A percentile compares a stretch with the other conserved stretches of the same genome.
Conservation (phyloP, 2,888 invertebrate species). For the Drosophila stalkeri region DNA sequence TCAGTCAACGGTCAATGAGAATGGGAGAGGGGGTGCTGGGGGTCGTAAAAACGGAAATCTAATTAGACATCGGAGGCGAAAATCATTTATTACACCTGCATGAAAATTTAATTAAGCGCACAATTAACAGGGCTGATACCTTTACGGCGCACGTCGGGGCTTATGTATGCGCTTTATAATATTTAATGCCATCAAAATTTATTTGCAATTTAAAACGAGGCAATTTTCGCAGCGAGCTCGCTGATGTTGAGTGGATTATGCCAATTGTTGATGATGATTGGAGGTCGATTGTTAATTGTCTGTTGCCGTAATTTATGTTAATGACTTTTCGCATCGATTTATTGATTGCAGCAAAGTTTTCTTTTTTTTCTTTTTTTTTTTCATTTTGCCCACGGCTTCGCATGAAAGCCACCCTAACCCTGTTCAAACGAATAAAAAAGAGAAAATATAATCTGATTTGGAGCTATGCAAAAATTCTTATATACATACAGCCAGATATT, state of each 20-base stretch:
- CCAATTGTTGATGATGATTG: constrained; percentile 77
- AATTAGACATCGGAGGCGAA: constrained; percentile 66
- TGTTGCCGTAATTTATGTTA: constrained; percentile 73
- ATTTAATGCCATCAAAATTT: constrained; percentile 78
- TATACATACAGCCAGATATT: constrained; percentile 26
- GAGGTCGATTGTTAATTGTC: constrained; percentile 76
- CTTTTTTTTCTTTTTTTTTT: neutral
- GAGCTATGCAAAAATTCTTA: constrained; percentile 63
- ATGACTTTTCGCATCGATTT: constrained; percentile 75
- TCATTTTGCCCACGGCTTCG: neutral
- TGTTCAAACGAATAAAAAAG: constrained; percentile 16
- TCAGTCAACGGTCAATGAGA: constrained; percentile 16
- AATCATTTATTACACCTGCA: constrained; percentile 80
- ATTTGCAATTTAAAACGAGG: constrained; percentile 76
- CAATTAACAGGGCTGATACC: constrained; percentile 66
- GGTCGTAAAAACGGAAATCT: constrained; percentile 69
- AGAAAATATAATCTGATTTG: constrained; percentile 65
- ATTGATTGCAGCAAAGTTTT: constrained; percentile 54
- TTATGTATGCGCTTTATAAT: constrained; percentile 64
- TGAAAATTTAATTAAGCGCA: constrained; percentile 80
- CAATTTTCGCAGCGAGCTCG: constrained; percentile 56
- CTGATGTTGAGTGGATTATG: constrained; percentile 74
- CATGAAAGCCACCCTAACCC: constrained; percentile 37
- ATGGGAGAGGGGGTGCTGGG: neutral
- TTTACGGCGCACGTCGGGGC: constrained; percentile 26